These are phyloP conservation scores for Lophius piscatorius DNA, from an alignment of 2,113 vertebrate genomes.

Conservation along the genomic window DNA sequence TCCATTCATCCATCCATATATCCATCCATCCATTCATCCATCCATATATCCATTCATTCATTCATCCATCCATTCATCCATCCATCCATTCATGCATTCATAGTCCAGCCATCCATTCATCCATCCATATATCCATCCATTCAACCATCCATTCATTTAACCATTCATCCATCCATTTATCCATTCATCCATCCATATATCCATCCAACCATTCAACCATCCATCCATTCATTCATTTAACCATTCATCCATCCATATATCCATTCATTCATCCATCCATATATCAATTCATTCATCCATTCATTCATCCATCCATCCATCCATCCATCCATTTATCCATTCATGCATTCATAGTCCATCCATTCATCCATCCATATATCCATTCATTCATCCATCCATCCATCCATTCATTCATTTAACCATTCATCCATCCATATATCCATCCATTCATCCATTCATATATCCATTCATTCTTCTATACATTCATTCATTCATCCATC, in stretches of 20 bases:
- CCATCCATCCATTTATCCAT: background rate
- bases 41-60: too few species aligned
- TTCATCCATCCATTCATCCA: too few species aligned
- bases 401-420: background rate
- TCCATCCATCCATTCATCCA: background rate
- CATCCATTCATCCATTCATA: background rate
- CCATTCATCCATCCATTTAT: conserved; percentile 3
- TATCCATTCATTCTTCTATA: too few species aligned
- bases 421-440: background rate
- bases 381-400: background rate
- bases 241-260: conserved; percentile 7
- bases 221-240: too few species aligned
- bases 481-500: too few species aligned
- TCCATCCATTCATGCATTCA: too few species aligned
- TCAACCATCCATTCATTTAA: background rate
- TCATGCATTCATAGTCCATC: background rate
- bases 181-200: background rate
- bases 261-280: too few species aligned
- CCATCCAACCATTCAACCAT: background rate
- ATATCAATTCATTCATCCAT: conserved; percentile 4
- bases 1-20: background rate
- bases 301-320: conserved; percentile 18
- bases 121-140: conserved; percentile 24
- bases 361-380: background rate
- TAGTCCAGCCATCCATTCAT: background rate